A percentile compares a stretch with the other conserved stretches of the same genome.
phyloP scores from a whole-genome alignment of 2,888 invertebrate species.

The Digitonthophagus gazella region DNA sequence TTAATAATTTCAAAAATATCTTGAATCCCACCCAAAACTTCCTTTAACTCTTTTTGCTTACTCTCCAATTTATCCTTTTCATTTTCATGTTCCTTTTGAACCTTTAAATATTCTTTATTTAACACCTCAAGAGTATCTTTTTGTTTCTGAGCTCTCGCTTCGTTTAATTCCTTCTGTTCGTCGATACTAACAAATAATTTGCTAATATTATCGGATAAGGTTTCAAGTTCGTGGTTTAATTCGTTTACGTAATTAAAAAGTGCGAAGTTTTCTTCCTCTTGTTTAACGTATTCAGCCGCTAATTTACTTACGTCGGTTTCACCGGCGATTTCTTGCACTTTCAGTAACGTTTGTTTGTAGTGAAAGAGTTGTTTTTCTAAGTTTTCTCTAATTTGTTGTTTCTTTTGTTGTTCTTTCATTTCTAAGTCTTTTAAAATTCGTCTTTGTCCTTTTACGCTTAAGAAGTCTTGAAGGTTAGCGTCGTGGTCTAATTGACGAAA shows the following conservation, averaged over 20 bases:
- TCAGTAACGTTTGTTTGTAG: conserved; percentile 72
- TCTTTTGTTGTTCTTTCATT: conserved; percentile 70
- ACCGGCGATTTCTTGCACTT: conserved; percentile 62
- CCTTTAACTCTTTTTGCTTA: conserved; percentile 41
- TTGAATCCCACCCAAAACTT: conserved; percentile 54
- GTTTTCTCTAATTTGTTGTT: conserved; percentile 63
- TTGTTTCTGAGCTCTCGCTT: conserved; percentile 59
- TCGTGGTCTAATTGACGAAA: conserved; percentile 84
- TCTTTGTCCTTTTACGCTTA: conserved; percentile 80
- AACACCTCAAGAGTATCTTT: conserved; percentile 60
- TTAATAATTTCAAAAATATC: conserved; percentile 61
- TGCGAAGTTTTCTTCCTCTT: conserved; percentile 90
- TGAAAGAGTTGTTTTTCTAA: conserved; percentile 69
- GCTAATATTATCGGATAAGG: conserved; percentile 66
- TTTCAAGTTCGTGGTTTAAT: conserved; percentile 79
- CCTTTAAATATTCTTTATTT: conserved; percentile 53
- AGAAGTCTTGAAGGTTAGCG: conserved; percentile 78
- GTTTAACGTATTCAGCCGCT: conserved; percentile 72
- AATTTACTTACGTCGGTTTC: conserved; percentile 69
- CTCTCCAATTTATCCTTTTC: conserved; percentile 29
- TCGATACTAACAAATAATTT: conserved; percentile 64
- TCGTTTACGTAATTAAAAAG: conserved; percentile 90
- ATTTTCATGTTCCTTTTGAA: conserved; percentile 49
- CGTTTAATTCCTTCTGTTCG: conserved; percentile 60
- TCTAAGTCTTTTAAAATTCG: conserved; percentile 71